Percentiles rank a stretch among this genome's conserved stretches.
phyloP scores from a whole-genome alignment of 64 coral and sea anemone species.

The Montipora cactus region DNA sequence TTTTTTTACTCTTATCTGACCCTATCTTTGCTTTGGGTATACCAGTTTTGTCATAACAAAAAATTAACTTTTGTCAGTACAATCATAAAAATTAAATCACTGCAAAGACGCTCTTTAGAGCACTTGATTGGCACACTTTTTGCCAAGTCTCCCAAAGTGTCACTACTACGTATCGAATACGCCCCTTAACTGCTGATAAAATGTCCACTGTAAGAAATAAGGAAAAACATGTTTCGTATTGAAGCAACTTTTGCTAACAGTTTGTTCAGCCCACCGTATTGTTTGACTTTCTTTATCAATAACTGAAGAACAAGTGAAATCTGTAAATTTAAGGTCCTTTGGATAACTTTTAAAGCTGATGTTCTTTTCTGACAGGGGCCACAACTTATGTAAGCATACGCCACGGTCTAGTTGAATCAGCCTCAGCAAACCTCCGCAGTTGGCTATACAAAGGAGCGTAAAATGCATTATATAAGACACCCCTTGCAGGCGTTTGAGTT shows the following conservation, averaged over 20 bases:
- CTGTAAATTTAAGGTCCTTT: no score
- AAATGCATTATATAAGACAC: not conserved
- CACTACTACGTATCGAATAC: not conserved
- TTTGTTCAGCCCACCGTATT: not conserved
- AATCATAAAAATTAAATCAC: no score
- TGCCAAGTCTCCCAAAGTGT: not conserved
- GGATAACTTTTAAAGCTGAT: not conserved
- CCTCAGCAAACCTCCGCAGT: not conserved
- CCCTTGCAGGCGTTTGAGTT: not conserved
- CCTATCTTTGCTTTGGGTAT: no score
- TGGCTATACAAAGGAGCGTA: not conserved
- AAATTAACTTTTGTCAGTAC: no score
- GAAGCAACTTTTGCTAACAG: not conserved
- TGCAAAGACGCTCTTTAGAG: no score
- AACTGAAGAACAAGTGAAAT: no score
- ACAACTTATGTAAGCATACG: not conserved
- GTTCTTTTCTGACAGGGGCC: not conserved
- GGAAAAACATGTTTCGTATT: not conserved
- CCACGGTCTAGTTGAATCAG: not conserved
- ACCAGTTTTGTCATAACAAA: no score
- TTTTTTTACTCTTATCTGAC: no score
- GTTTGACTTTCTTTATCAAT: not conserved
- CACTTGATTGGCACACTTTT: no score
- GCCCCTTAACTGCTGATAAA: not conserved
- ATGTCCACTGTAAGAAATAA: not conserved